Base-by-base conservation (phyloP, 2,888 invertebrate genomes). In the Cinara cedri region DNA sequence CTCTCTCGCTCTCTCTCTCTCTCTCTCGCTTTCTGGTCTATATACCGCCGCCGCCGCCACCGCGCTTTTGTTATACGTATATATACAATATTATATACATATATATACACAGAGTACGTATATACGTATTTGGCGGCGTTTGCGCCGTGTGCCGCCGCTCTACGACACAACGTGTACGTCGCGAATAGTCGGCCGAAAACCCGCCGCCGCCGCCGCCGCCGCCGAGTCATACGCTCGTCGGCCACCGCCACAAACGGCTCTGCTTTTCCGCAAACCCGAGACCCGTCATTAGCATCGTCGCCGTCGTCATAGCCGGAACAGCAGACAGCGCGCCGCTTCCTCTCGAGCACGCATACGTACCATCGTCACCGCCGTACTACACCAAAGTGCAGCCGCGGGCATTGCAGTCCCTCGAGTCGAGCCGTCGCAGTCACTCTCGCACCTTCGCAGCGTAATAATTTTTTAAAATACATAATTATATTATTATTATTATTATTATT, bases 261-360 rank as follows among this genome's bases (percentile, higher is more conserved):
- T n/a, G 4, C 68, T 16, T 55, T 34, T 2, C 11, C 24, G n/a
- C 54, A 1, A 3, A 26, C 49, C 26, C 16, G 16, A n/a, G n/a
- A n/a, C n/a, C 16, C 57, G 19, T 42, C 11, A 42, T 19, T 24
- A 6, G 16, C 19, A 19, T n/a, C 24, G 1, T 10, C 44, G 9
- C 14, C 66, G 2, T 14, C 66, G 3, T 26, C 14, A 9, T 6
- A 13, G 8, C 24, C 68, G 1, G 11, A 3, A 46, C 54, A 16
- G 54, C 54, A 70, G 70, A 70, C 70, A 70, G 70, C 70, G 70
- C 54, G 70, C 70, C 70, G 65, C 65, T 34, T 42, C 49, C 66
- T 34, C 34, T 34, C 34, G 34, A 34, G 34, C 34, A 34, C 34
- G 34, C 6, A 34, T 6, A 34, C 34, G 34, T 34, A 4, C 6